These are phyloP conservation scores for Cydia strobilella DNA, from an alignment of 1,140 invertebrate genomes.

Conservation along the genomic window DNA sequence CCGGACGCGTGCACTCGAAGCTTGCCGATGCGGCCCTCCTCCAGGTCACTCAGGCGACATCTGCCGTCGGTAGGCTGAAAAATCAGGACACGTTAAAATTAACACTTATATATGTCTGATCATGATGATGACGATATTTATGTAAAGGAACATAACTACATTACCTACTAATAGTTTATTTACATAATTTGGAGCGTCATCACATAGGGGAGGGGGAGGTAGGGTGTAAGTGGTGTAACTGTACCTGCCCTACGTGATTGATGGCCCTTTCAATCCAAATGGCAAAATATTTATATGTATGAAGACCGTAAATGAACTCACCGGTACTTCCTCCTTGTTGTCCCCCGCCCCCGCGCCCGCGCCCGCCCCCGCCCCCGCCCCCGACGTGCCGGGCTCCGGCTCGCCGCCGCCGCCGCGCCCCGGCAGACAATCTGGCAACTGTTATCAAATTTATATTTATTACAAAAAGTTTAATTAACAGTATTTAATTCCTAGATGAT, in stretches of 20 bases:
- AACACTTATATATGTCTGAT: too few relatives aligned
- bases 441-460: neutral
- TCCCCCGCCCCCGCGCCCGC: slow-evolving; percentile 38
- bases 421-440: slow-evolving; percentile 78
- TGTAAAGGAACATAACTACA: too few relatives aligned
- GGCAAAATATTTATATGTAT: too few relatives aligned
- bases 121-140: too few relatives aligned
- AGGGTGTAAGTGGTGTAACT: too few relatives aligned
- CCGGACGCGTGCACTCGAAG: slow-evolving; percentile 80
- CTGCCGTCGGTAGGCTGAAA: slow-evolving; percentile 45
- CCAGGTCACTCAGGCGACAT: slow-evolving; percentile 69
- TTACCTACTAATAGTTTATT: too few relatives aligned
- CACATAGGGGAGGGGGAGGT: too few relatives aligned
- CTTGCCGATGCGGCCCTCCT: slow-evolving; percentile 82
- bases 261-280: too few relatives aligned
- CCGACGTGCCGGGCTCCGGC: slow-evolving; percentile 44
- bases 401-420: slow-evolving; percentile 57
- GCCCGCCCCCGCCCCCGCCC: slow-evolving; percentile 47
- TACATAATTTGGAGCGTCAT: too few relatives aligned
- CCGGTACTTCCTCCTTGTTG: neutral
- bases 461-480: too few relatives aligned
- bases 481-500: too few relatives aligned
- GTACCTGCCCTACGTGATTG: too few relatives aligned
- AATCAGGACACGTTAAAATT: neutral
- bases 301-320: neutral